Evolutionary conservation across 2,113 vertebrate species (phyloP), one percentile per base, ranked within the genome.

Genomic region (Panurus biarmicus): DNA sequence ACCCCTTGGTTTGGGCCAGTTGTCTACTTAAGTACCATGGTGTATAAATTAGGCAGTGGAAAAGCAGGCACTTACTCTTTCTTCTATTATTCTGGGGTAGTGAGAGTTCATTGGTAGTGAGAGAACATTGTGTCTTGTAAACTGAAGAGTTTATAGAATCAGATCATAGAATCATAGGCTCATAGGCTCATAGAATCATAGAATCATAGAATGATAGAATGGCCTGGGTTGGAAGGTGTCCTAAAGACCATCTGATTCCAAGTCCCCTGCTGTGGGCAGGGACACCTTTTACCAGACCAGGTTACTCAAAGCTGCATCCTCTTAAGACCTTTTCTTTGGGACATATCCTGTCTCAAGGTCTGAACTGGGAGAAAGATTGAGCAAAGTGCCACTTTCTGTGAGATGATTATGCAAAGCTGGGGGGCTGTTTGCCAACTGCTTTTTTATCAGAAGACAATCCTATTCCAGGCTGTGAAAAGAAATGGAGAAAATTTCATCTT

Each of bases 231-330:
- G 23, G 44, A n/a, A 66, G 7, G 5, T 13, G 33, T 10, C 3
- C 11, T 58, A 44, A 73, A 58, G 44, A 23, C 28, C 44, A 28
- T 11, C 5, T 58, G 7, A 6, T 51, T 80, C 33, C 44, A 66
- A 80, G 19, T 2, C 31, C 8, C 26, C 15, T 73, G 33, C 38
- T 0, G 0, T 38, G 19, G 51, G 15, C 19, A 58, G 9, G 35
- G 31, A 11, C 47, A 33, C 8, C 18, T 76, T 62, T 70, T 42
- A 69, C 25, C 29, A 61, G 40, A 62, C 8, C 24, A 12, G 9
- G 5, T 10, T 76, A 3, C 35, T 56, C 35, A 36, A 22, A 24
- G 9, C 18, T 70, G 10, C 62, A 48, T 28, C 21, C 14, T 58
- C 40, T n/a, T 69, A 38, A 29, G 18, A 26, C 12, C 33, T 87